Base-by-base conservation (phyloP, 2,888 invertebrate genomes). In the Fragum whitleyi region DNA sequence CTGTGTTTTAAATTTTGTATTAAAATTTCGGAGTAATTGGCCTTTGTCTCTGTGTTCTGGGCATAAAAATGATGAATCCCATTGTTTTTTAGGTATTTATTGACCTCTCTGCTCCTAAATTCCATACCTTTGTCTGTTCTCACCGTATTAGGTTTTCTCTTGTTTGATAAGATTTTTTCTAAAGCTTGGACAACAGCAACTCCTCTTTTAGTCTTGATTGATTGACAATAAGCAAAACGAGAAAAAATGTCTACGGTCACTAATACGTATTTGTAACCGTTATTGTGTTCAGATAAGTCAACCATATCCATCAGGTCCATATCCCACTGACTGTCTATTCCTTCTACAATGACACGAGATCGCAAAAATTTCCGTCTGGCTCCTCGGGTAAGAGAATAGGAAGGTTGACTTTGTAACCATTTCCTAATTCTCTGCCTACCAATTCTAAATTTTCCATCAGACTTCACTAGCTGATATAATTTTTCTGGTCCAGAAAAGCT, bases 381-480 rank as follows among this genome's bases (percentile, higher is more conserved):
- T 26, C 39, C 36, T 68, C 68, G 51, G 3, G 70, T 77, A 26
- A 81, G 47, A n/a, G 81, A 77, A 61, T 77, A 74, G n/a, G 73
- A 36, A 21, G 77, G 73, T 57, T 81, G 77, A 61, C 65, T 65
- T 76, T 76, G 75, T 16, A 81, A 42, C 81, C 81, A 77, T 77
- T 77, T 53, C 39, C 61, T 26, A n/a, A 81, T 77, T 6, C 71
- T 42, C 7, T 78, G 36, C 47, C 53, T 28, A 9, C 72, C 68
- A 19, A 74, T 75, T 26, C 65, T 77, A 26, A 57, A 77, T 71
- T 81, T 74, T 14, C 68, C 75, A 7, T 78, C 57, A 6, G 77
- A 32, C 61, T 78, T 75, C 1, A 75, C 75, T 0, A n/a, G 23
- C 36, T 75, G 26, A 42, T 78, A 74, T 59, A 81, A 39, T 71